Evolutionary conservation across 1,140 invertebrate species (phyloP).

Genomic region (Pachyrhynchus sulphureomaculatus): DNA sequence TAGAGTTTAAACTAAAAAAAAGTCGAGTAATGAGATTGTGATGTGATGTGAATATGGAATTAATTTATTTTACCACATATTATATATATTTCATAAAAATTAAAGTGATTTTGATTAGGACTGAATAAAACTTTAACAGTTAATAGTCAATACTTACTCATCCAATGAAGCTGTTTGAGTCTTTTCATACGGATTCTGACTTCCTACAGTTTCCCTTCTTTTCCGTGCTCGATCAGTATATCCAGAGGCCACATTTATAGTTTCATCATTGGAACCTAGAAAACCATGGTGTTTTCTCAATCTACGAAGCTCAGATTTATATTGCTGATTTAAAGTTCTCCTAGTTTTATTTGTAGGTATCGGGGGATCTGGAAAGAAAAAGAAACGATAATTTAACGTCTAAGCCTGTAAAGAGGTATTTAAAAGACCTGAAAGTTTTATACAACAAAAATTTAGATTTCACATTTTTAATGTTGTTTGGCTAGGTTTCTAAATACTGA

Average conservation of each 20-base stretch:
- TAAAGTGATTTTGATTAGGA: too few species aligned
- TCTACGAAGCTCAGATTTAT: constrained; percentile 73
- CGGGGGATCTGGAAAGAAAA: not conserved
- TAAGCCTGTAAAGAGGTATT: too few species aligned
- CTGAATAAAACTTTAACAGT: too few species aligned
- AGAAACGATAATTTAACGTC: too few species aligned
- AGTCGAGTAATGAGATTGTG: too few species aligned
- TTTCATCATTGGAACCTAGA: constrained; percentile 54
- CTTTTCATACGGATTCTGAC: constrained; percentile 79
- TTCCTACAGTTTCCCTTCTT: constrained; percentile 74
- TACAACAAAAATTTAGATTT: too few species aligned
- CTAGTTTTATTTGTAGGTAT: not conserved
- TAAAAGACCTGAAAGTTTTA: too few species aligned
- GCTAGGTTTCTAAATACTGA: not conserved
- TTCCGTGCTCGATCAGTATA: constrained; percentile 81
- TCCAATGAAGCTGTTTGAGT: constrained; percentile 77
- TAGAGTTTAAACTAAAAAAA: too few species aligned
- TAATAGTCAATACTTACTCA: too few species aligned
- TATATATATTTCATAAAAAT: too few species aligned
- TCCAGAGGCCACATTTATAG: constrained; percentile 44
- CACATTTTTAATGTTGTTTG: not conserved
- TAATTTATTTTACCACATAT: not conserved
- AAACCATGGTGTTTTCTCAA: constrained; percentile 83
- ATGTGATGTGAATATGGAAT: too few species aligned
- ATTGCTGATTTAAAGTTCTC: constrained; percentile 52